phyloP scores from a whole-genome alignment of 2,888 invertebrate genomes.

The Palloptera scutellata region DNA sequence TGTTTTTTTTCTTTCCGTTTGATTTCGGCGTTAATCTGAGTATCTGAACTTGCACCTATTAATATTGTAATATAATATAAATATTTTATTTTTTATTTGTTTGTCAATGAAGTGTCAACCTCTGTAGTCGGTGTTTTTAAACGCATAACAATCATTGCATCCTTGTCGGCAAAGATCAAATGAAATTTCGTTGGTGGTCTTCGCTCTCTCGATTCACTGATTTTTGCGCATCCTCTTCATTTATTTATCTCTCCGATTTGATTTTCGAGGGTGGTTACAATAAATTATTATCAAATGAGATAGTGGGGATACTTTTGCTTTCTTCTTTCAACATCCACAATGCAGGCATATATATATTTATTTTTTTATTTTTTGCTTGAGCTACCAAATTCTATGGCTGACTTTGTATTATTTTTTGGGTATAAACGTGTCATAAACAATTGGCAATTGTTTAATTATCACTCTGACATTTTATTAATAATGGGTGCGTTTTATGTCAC shows the following conservation, averaged over 20 bases:
- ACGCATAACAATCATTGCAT: neutral
- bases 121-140: neutral
- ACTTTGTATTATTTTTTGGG: constrained; percentile 9
- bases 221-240: constrained; percentile 18
- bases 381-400: neutral
- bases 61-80: too few relatives aligned
- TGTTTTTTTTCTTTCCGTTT: too few relatives aligned
- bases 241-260: constrained; percentile 1
- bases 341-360: too few relatives aligned
- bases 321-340: constrained; percentile 27
- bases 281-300: constrained; percentile 57
- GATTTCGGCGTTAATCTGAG: too few relatives aligned
- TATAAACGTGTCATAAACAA: constrained; percentile 46
- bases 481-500: too few relatives aligned
- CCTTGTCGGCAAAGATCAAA: constrained; percentile 26
- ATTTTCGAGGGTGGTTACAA: constrained; percentile 8
- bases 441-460: constrained; percentile 55
- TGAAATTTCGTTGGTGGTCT: constrained; percentile 26
- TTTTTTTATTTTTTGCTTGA: constrained; percentile 10
- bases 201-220: neutral
- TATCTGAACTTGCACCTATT: too few relatives aligned
- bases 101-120: constrained; percentile 44
- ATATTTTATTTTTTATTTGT: constrained; percentile 26
- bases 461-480: constrained; percentile 38
- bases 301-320: constrained; percentile 30